Percentiles rank a stretch among this genome's conserved stretches.
Conservation (phyloP, 2,888 invertebrate species). For the Watsonalla cultraria region DNA sequence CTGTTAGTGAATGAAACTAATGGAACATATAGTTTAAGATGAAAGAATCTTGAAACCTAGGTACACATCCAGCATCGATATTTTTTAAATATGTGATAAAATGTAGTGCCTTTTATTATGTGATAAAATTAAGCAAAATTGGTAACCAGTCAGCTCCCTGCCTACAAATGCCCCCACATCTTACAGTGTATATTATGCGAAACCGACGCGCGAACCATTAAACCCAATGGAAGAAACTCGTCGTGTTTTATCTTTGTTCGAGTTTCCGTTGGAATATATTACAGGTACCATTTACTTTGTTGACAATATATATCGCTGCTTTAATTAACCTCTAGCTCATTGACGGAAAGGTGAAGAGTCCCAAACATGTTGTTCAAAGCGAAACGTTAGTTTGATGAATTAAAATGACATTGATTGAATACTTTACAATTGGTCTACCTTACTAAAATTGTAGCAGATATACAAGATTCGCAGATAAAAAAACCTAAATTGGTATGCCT, state of each 20-base stretch:
- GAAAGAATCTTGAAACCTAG: too few relatives aligned
- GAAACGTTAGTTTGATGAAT: background rate
- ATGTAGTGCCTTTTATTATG: too few relatives aligned
- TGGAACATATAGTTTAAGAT: too few relatives aligned
- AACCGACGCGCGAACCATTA: constrained; percentile 57
- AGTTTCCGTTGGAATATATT: constrained; percentile 69
- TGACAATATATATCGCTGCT: constrained; percentile 20
- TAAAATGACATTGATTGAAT: too few relatives aligned
- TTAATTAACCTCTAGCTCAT: constrained; percentile 3
- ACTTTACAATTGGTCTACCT: too few relatives aligned
- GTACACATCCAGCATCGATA: too few relatives aligned
- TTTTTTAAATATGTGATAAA: too few relatives aligned
- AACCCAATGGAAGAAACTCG: constrained; percentile 59
- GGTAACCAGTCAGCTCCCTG: constrained; percentile 12
- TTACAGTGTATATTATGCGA: constrained; percentile 58
- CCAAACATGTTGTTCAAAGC: background rate
- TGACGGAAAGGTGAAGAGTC: background rate
- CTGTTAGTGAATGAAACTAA: too few relatives aligned
- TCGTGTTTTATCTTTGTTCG: constrained; percentile 57
- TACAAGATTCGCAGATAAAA: too few relatives aligned
- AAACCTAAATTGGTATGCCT: too few relatives aligned
- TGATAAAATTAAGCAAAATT: background rate
- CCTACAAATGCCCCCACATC: constrained; percentile 52
- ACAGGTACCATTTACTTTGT: constrained; percentile 21
- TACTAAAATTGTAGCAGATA: too few relatives aligned